Evolutionary conservation across 2,888 invertebrate genomes (phyloP), one percentile per base, ranked within the genome.

Genomic region (Stenolophus ochropezus): DNA sequence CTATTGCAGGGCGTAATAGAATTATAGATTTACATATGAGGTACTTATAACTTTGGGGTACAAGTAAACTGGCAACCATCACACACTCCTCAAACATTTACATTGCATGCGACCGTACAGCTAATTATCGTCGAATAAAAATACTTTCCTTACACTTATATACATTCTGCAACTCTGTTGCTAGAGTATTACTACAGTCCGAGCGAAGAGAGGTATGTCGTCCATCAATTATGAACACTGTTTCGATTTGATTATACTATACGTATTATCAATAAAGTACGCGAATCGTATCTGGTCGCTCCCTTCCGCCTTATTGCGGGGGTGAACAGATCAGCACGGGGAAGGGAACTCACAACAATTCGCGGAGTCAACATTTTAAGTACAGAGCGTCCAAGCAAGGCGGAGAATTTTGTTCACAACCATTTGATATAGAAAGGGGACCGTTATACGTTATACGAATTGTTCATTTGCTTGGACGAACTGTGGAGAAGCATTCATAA

Each of bases 1-100:
- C 74, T 75, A 56, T 71, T 71, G 75, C 56, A 75, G 21, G 51
- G 75, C 11, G 11, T 25, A 56, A 23, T 27, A 42, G n/a, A n/a
- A 56, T 18, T 2, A 73, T 47, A 27, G 65, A 65, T 27, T 65
- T 79, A 78, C 42, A 79, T 80, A 80, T 81, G 81, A 81, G 81
- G 81, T 81, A 81, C 81, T 81, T 81, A 74, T 74, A 56, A 81
- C 81, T 81, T 81, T 81, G 81, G 81, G 81, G 58, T 81, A 81
- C 73, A 81, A 80, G 53, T 56, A 80, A 77, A 79, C 69, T 79
- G 69, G 69, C 65, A 69, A 4, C 14, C 16, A 51, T 69, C 69
- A 79, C 79, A 51, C 80, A 71, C 69, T 53, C 71, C 49, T 80
- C 69, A 61, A 61, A 61, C 77, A 77, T 65, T 65, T 65, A 65